These are phyloP conservation scores for Syngnathus acus DNA, from an alignment of 2,797 vertebrate species.

Conservation along the genomic window DNA sequence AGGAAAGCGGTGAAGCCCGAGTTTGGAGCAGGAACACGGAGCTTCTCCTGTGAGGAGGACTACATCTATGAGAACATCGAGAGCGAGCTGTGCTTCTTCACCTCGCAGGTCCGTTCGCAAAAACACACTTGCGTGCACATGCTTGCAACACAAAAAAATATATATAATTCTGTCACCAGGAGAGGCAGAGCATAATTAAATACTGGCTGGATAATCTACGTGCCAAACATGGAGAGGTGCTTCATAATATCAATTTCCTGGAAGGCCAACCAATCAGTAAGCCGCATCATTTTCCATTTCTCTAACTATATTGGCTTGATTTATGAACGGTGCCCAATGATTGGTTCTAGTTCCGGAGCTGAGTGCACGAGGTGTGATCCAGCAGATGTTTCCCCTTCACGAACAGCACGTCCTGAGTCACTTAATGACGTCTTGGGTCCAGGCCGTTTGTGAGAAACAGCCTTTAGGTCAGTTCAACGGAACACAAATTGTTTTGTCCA, in stretches of 20 bases:
- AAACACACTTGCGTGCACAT: background rate
- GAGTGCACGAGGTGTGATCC: constrained; percentile 85
- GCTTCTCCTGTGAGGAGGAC: constrained; percentile 94
- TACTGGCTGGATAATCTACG: constrained; percentile 95
- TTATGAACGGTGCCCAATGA: background rate
- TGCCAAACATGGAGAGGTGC: constrained; percentile 86
- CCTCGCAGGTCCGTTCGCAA: constrained; percentile 79
- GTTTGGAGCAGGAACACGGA: constrained; percentile 85
- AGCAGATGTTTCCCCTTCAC: constrained; percentile 91
- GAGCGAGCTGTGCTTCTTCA: constrained; percentile 93
- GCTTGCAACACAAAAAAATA: background rate
- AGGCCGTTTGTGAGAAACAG: constrained; percentile 92
- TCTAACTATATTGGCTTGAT: background rate
- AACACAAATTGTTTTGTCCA: background rate
- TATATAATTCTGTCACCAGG: constrained; percentile 63
- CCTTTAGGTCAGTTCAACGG: constrained; percentile 75
- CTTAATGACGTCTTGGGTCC: constrained; percentile 96
- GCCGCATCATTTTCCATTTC: constrained; percentile 32
- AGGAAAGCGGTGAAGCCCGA: constrained; percentile 87
- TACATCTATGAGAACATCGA: constrained; percentile 97
- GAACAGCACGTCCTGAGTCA: constrained; percentile 91
- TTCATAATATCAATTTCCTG: constrained; percentile 93
- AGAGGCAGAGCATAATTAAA: constrained; percentile 92
- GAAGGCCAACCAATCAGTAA: constrained; percentile 95
- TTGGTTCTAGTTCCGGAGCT: constrained; percentile 82